Evolutionary conservation across 2,113 vertebrate genomes (phyloP).

Genomic region (Hymenochirus boettgeri): DNA sequence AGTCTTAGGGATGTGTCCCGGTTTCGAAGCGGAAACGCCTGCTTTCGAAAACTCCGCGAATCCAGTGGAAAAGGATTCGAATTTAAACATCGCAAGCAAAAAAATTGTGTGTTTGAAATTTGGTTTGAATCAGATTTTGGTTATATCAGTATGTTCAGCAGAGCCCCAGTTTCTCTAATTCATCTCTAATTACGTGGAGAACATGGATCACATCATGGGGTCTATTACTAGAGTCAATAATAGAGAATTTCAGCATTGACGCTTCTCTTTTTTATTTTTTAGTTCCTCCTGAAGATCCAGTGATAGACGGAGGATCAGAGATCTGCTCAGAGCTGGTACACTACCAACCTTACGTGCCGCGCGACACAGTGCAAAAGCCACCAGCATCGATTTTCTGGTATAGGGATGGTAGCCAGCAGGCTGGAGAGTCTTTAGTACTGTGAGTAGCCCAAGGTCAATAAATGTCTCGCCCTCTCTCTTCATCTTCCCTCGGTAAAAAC

Average conservation of each 20-base stretch:
- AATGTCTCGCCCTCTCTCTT: not conserved
- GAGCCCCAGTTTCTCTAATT: too few species aligned
- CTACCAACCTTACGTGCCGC: constrained; percentile 86
- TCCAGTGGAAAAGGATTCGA: too few species aligned
- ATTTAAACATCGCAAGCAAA: too few species aligned
- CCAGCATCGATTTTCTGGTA: constrained; percentile 84
- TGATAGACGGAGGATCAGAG: constrained; percentile 79
- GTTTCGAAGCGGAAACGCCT: too few species aligned
- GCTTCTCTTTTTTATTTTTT: not conserved
- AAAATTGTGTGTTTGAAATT: too few species aligned
- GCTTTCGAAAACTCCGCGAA: too few species aligned
- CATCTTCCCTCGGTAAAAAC: not conserved
- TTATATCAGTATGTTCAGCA: too few species aligned
- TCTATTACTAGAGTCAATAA: too few species aligned
- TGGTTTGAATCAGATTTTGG: too few species aligned
- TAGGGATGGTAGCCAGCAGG: constrained; percentile 74
- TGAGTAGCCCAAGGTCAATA: constrained; percentile 46
- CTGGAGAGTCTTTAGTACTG: constrained; percentile 80
- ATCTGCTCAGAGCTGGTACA: constrained; percentile 80
- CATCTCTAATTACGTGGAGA: too few species aligned
- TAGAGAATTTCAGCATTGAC: not conserved
- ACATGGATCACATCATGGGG: too few species aligned
- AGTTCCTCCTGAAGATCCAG: constrained; percentile 84
- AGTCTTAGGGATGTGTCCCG: too few species aligned
- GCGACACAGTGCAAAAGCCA: constrained; percentile 85